phyloP scores from a whole-genome alignment of 64 coral and sea anemone species.

The Montipora foliosa region DNA sequence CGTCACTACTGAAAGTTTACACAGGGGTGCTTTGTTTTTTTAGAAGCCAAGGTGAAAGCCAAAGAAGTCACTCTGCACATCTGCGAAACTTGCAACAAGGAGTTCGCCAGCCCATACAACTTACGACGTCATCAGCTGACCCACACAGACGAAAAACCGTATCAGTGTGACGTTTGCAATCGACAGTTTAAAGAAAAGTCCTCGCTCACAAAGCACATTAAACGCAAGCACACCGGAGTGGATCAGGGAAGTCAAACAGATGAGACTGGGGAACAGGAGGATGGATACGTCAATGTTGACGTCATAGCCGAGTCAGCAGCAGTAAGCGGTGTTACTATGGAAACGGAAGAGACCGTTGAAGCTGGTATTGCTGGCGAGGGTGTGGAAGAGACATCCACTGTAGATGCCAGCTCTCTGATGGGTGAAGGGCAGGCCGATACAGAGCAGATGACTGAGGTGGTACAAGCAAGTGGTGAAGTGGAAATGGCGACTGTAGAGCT shows the following conservation, averaged over 20 bases:
- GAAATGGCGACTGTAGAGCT: constrained; percentile 97
- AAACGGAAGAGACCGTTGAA: constrained; percentile 72
- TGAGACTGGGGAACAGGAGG: constrained; percentile 90
- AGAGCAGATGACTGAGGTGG: constrained; percentile 74
- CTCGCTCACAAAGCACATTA: constrained; percentile 98
- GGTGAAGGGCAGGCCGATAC: constrained; percentile 33
- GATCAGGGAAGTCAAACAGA: constrained; percentile 95
- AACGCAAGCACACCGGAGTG: constrained; percentile 95
- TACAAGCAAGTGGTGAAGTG: constrained; percentile 82
- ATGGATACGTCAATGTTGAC: constrained; percentile 81
- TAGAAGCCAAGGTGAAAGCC: constrained; percentile 88
- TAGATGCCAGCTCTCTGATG: constrained; percentile 90
- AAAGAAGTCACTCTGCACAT: constrained; percentile 99
- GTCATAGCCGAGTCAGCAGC: constrained; percentile 97
- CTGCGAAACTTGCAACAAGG: constrained; percentile 95
- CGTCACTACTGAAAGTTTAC: background rate
- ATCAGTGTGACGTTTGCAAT: constrained; percentile 92
- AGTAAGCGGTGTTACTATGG: constrained; percentile 92
- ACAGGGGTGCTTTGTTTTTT: background rate
- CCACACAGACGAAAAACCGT: constrained; percentile 97
- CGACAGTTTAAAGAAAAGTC: constrained; percentile 98
- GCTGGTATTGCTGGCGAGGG: constrained; percentile 31
- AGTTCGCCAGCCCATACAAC: constrained; percentile 99
- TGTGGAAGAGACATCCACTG: constrained; percentile 82
- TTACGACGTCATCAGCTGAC: constrained; percentile 92